Base-by-base conservation (phyloP, 1,140 invertebrate species). In the Chrysomallon squamiferum region DNA sequence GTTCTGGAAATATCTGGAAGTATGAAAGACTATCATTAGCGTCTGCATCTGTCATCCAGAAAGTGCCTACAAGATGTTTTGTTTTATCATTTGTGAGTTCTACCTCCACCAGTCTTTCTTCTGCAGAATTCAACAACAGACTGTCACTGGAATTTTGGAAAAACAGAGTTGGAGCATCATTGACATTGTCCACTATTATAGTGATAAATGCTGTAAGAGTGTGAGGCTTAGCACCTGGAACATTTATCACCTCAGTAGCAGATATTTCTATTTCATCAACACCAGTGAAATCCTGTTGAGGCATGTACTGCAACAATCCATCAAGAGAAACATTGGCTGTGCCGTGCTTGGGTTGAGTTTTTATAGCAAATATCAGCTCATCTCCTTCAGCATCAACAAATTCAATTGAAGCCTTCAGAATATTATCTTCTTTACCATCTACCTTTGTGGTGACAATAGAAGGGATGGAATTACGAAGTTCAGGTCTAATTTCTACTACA, bases 31-130 rank as follows among this genome's bases (percentile, higher is more conserved):
- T 30, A 5, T 54, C 50, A 54, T 18, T 18, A 30, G n/a, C 25
- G 29, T 54, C 50, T 27, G 25, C 25, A 54, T 54, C 50, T 54
- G 50, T 30, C 9, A 54, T 27, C 50, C 50, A 54, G 25, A 54
- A 54, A 15, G 50, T 27, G 11, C 50, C 50, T 13, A 54, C 22
- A 20, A 30, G 15, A 30, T 54, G 50, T 18, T 20, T 30, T 30
- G 50, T 54, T 6, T 18, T 25, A 7, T 54, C 29, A 1, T 30
- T 30, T 54, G 22, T 30, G 25, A 54, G 7, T 27, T 54, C 22
- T 3, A 54, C 50, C n/a, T 54, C 29, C 13, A 27, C 22, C n/a
- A 54, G 18, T 15, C 25, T 27, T 27, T 20, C 9, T 27, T 20
- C 50, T 27, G 15, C 22, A 13, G 50, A 54, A 18, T 25, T 25